A percentile compares a stretch with the other conserved stretches of the same genome.
phyloP scores from a whole-genome alignment of 2,888 invertebrate species.

The Temnothorax rugatulus region DNA sequence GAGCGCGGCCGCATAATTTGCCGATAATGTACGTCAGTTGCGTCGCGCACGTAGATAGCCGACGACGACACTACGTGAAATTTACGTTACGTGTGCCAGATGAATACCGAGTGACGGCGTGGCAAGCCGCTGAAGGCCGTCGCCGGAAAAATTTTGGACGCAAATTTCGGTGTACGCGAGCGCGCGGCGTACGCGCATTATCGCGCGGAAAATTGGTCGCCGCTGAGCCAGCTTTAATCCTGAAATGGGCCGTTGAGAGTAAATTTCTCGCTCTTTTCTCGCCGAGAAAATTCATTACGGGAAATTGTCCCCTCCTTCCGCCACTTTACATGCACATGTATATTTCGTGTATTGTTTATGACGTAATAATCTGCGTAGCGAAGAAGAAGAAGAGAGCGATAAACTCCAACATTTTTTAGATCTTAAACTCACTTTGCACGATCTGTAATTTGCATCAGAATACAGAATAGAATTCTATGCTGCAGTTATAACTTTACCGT shows the following conservation, averaged over 20 bases:
- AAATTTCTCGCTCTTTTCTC: slow-evolving; percentile 31
- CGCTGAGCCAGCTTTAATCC: slow-evolving; percentile 50
- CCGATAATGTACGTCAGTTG: slow-evolving; percentile 67
- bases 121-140: slow-evolving; percentile 19
- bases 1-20: slow-evolving; percentile 68
- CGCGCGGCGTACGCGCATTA: slow-evolving; percentile 43
- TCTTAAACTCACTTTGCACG: not conserved
- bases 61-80: slow-evolving; percentile 42
- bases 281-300: slow-evolving; percentile 35
- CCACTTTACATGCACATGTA: slow-evolving; percentile 9
- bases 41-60: slow-evolving; percentile 39
- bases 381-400: not conserved
- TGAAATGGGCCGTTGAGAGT: slow-evolving; percentile 22
- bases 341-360: not conserved
- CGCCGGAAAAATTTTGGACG: slow-evolving; percentile 44
- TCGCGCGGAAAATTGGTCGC: slow-evolving; percentile 48
- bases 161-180: slow-evolving; percentile 28
- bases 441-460: not conserved
- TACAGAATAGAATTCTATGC: not conserved
- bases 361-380: not conserved
- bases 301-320: not conserved
- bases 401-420: not conserved
- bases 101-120: slow-evolving; percentile 51
- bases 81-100: slow-evolving; percentile 55
- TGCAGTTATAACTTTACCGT: not conserved